Base-by-base conservation (phyloP, 2,888 invertebrate genomes). In the Tenthredo notha region DNA sequence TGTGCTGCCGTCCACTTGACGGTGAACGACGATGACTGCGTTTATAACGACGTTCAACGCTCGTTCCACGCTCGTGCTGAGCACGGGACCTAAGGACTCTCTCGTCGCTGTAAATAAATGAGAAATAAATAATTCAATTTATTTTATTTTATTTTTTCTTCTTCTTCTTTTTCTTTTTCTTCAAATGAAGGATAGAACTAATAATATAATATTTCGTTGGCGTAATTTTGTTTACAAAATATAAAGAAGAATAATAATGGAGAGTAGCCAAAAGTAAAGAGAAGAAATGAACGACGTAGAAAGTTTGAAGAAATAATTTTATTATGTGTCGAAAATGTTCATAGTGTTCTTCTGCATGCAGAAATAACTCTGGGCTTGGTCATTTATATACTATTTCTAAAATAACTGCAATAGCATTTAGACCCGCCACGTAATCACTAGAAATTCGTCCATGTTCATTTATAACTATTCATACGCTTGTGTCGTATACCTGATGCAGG, bases 11-110 rank as follows among this genome's bases (percentile, higher is more conserved):
- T 89, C 97, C 95, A 92, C 96, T 96, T 91, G 96, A 96, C 88
- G 97, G 97, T 88, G 97, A 97, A 93, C 97, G 96, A 89, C 97
- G 96, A 93, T 97, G 96, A 91, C 97, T 97, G 90, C 98, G 96
- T 94, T 98, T 98, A 94, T 97, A 98, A 89, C 98, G 96, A 91
- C 97, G 94, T 95, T 96, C 97, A 94, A 95, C 97, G 94, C 95
- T 97, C 92, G 95, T 97, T 93, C 96, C 97, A 94, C 95, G 96
- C 95, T 95, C 97, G 92, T 95, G 95, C 87, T 95, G 95, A 29
- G 80, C 80, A 25, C 95, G 94, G 25, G 95, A 95, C 87, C 95
- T 94, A 90, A 95, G 94, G 85, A 95, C 95, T 88, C 95, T 94
- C 92, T 95, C 95, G 89, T 95, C 95, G 91, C 95, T 95, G 94